These are phyloP conservation scores for Homalodisca vitripennis DNA, from an alignment of 1,140 invertebrate genomes.

Conservation along the genomic window DNA sequence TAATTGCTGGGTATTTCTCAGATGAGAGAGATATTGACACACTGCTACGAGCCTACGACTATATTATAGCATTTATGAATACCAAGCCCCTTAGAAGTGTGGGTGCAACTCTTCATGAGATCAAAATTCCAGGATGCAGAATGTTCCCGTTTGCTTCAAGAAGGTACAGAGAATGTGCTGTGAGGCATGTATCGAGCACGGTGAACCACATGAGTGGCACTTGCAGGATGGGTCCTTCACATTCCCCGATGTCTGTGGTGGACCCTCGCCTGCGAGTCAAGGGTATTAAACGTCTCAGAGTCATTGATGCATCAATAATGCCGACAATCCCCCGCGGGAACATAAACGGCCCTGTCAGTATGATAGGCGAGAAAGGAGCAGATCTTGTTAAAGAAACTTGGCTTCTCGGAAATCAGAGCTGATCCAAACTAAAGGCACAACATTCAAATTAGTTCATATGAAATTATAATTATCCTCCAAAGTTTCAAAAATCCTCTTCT, in stretches of 20 bases:
- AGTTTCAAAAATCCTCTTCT: too few species aligned
- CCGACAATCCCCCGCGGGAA: too few species aligned
- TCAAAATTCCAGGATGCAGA: constrained; percentile 41
- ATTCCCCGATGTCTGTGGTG: constrained; percentile 66
- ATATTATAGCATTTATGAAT: constrained; percentile 45
- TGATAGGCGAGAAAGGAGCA: too few species aligned
- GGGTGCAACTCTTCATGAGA: constrained; percentile 37
- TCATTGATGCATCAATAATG: constrained; percentile 83
- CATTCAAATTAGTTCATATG: too few species aligned
- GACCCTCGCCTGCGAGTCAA: constrained; percentile 78
- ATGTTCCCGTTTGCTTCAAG: constrained; percentile 48
- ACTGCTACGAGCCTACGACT: constrained; percentile 52
- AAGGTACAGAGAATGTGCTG: constrained; percentile 54
- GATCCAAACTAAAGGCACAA: too few species aligned
- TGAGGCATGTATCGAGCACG: constrained; percentile 47
- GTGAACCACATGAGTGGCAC: constrained; percentile 59
- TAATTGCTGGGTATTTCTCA: too few species aligned
- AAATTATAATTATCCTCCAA: too few species aligned
- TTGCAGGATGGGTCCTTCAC: constrained; percentile 58
- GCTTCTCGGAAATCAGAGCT: too few species aligned
- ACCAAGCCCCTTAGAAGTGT: constrained; percentile 42
- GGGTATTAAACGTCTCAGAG: constrained; percentile 71
- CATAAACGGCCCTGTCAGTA: too few species aligned
- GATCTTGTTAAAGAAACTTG: too few species aligned
- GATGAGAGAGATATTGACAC: constrained; percentile 54